Percentiles rank a stretch among this genome's conserved stretches.
These are phyloP conservation scores for Muschampia plurimacula DNA, from an alignment of 2,888 invertebrate species.

Conservation along the genomic window DNA sequence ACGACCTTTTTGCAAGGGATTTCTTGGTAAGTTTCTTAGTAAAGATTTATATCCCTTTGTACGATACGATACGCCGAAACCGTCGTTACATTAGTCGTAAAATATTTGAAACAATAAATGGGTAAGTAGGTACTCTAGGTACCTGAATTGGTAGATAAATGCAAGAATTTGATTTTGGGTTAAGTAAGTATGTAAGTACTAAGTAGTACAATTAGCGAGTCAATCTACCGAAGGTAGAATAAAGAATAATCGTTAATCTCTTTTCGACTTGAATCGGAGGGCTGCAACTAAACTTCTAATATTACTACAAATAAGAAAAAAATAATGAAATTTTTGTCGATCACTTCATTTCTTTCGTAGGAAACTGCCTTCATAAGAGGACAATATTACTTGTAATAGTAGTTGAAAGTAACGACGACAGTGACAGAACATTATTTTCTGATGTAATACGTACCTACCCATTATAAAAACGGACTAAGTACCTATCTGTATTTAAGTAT, in stretches of 20 bases:
- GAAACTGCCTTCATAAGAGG: too few relatives aligned
- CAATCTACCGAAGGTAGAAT: too few relatives aligned
- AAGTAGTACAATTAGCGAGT: neutral
- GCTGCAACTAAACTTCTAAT: too few relatives aligned
- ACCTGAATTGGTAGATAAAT: neutral
- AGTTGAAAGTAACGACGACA: neutral
- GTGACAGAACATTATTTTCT: neutral
- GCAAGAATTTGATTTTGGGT: neutral
- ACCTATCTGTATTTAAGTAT: too few relatives aligned
- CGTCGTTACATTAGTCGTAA: slow-evolving; percentile 35
- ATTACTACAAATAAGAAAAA: too few relatives aligned
- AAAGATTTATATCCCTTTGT: slow-evolving; percentile 48
- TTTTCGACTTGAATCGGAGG: too few relatives aligned
- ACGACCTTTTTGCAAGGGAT: slow-evolving; percentile 71
- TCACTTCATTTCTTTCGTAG: too few relatives aligned
- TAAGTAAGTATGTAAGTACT: neutral
- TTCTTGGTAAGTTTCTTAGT: slow-evolving; percentile 71
- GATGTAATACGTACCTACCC: too few relatives aligned
- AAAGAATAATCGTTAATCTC: too few relatives aligned
- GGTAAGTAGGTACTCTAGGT: neutral
- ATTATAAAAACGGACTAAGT: too few relatives aligned
- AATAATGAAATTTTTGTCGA: too few relatives aligned
- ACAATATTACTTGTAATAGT: neutral
- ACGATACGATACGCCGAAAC: slow-evolving; percentile 37
- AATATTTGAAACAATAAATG: slow-evolving; percentile 25